These are phyloP conservation scores for Euura saliciscinereae DNA, from an alignment of 1,140 invertebrate genomes.

Conservation along the genomic window DNA sequence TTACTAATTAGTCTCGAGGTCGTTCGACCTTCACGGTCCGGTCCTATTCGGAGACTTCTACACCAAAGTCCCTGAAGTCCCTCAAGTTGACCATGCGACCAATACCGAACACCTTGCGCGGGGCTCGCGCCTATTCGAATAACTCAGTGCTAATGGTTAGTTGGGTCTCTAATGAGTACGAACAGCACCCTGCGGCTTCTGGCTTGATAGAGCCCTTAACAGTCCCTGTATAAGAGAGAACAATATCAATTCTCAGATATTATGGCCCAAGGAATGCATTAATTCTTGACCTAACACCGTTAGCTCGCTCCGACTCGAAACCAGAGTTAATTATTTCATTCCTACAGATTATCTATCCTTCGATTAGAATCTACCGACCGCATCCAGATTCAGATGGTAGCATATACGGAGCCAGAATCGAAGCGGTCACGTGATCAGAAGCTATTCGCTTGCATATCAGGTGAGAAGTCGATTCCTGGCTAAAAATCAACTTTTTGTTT, in stretches of 20 bases:
- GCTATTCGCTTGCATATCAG: too few species aligned
- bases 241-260: neutral
- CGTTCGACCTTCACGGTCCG: neutral
- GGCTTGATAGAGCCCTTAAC: neutral
- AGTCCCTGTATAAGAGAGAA: neutral
- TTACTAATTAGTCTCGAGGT: neutral
- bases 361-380: too few species aligned
- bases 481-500: too few species aligned
- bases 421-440: too few species aligned
- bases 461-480: too few species aligned
- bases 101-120: neutral
- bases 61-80: neutral
- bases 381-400: too few species aligned
- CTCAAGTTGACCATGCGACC: neutral
- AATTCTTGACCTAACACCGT: neutral
- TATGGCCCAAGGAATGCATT: neutral
- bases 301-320: neutral
- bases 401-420: too few species aligned
- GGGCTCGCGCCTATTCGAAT: neutral
- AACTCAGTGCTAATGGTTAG: slow-evolving; percentile 5
- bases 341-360: too few species aligned
- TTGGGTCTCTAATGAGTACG: slow-evolving; percentile 2
- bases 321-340: neutral
- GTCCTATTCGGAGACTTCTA: neutral
- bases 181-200: slow-evolving; percentile 6